Evolutionary conservation across 2,888 invertebrate genomes (phyloP).

Genomic region (Cryptocephalus moraei): DNA sequence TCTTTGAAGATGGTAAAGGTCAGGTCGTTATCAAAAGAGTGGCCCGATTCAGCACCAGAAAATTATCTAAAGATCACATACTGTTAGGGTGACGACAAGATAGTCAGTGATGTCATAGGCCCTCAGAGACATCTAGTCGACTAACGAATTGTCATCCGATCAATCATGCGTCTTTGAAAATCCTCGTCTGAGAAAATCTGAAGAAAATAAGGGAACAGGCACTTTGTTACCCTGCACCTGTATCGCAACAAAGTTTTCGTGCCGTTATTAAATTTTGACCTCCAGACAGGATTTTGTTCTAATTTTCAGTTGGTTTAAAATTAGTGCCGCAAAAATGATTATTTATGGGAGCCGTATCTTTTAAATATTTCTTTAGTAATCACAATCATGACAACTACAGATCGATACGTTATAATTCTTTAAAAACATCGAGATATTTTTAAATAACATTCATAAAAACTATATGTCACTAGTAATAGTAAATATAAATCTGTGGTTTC

Average conservation of each 20-base stretch:
- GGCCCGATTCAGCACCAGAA: conserved; percentile 16
- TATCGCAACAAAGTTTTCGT: conserved; percentile 18
- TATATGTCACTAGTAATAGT: conserved; percentile 18
- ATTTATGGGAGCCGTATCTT: conserved; percentile 28
- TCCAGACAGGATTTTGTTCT: conserved; percentile 3
- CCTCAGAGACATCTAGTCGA: background rate
- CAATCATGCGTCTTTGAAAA: conserved; percentile 3
- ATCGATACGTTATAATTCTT: conserved; percentile 21
- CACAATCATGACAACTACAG: conserved; percentile 15
- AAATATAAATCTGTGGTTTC: conserved; percentile 14
- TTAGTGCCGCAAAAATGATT: conserved; percentile 33
- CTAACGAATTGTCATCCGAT: conserved; percentile 3
- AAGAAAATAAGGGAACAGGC: conserved; percentile 8
- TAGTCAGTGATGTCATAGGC: conserved; percentile 7
- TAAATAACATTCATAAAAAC: conserved; percentile 25
- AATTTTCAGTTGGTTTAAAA: conserved; percentile 13
- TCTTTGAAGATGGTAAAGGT: conserved; percentile 27
- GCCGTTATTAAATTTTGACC: conserved; percentile 2
- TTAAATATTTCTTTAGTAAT: conserved; percentile 17
- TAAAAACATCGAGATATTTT: conserved; percentile 27
- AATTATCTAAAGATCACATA: background rate
- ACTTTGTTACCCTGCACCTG: conserved; percentile 22
- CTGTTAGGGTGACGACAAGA: conserved; percentile 10
- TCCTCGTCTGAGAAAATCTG: conserved; percentile 1
- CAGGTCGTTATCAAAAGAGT: conserved; percentile 37